phyloP scores from a whole-genome alignment of 35 echinoderm and acorn worm species.

The Antedon bifida region DNA sequence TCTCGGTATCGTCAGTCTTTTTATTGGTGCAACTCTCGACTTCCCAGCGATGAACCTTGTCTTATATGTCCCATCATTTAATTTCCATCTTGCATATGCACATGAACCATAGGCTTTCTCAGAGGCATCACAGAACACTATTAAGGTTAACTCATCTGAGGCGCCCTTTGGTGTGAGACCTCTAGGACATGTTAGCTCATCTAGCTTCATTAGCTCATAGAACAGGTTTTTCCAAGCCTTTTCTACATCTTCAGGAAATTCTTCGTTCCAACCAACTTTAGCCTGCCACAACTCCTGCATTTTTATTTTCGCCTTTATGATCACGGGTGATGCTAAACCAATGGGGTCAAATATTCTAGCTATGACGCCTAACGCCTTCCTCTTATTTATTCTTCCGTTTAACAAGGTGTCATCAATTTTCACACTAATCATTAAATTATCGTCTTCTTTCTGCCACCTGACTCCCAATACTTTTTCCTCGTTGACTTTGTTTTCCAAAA shows the following conservation, averaged over 20 bases:
- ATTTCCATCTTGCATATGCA: neutral
- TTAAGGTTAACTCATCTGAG: neutral
- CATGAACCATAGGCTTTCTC: conserved; percentile 21
- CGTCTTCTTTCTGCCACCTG: conserved; percentile 19
- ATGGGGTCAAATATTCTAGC: too few relatives aligned
- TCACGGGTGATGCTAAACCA: too few relatives aligned
- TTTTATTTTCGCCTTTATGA: too few relatives aligned
- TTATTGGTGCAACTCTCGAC: neutral
- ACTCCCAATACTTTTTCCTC: conserved; percentile 40
- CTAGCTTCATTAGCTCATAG: neutral
- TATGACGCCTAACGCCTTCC: neutral
- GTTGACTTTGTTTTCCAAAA: neutral
- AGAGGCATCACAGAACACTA: conserved; percentile 28
- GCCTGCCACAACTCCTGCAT: too few relatives aligned
- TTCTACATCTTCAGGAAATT: too few relatives aligned
- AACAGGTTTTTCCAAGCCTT: neutral
- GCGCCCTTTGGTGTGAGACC: conserved; percentile 13
- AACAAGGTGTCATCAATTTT: neutral
- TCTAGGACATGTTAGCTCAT: conserved; percentile 1
- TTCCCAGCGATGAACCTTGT: neutral
- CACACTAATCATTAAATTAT: neutral
- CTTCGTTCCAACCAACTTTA: too few relatives aligned
- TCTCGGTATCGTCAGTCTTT: neutral
- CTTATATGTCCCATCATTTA: neutral
- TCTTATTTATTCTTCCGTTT: conserved; percentile 13